phyloP scores from a whole-genome alignment of 2,888 invertebrate genomes.

The Ligdia adustata region DNA sequence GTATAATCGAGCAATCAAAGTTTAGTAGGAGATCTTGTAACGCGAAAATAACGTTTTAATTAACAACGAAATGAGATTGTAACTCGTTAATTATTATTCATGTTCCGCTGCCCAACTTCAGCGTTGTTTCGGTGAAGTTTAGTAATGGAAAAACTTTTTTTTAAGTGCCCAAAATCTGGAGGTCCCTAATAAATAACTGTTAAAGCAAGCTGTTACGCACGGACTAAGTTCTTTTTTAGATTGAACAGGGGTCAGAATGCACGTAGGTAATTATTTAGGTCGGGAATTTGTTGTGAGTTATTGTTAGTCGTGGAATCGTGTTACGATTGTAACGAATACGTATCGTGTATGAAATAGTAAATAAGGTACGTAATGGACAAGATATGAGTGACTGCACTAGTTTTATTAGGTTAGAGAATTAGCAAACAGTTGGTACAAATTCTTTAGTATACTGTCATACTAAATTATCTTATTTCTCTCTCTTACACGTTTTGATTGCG shows the following conservation, averaged over 20 bases:
- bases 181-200: constrained; percentile 77
- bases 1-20: constrained; percentile 24
- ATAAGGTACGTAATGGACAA: no score
- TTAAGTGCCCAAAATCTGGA: constrained; percentile 71
- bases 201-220: constrained; percentile 81
- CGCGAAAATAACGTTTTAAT: constrained; percentile 32
- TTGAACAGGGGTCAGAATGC: constrained; percentile 67
- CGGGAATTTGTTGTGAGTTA: constrained; percentile 49
- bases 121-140: constrained; percentile 63
- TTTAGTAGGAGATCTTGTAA: constrained; percentile 27
- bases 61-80: constrained; percentile 32
- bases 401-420: no score
- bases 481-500: no score
- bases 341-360: constrained; percentile 48
- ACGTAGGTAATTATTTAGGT: constrained; percentile 78
- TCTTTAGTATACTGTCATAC: no score
- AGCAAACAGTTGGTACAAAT: no score
- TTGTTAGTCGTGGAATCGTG: constrained; percentile 46
- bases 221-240: constrained; percentile 58
- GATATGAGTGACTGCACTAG: no score
- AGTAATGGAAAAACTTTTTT: constrained; percentile 80
- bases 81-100: constrained; percentile 69
- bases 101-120: constrained; percentile 57
- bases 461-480: no score
- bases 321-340: constrained; percentile 33